Conservation (phyloP, 2,888 invertebrate genomes). For the Dascillus cervinus region DNA sequence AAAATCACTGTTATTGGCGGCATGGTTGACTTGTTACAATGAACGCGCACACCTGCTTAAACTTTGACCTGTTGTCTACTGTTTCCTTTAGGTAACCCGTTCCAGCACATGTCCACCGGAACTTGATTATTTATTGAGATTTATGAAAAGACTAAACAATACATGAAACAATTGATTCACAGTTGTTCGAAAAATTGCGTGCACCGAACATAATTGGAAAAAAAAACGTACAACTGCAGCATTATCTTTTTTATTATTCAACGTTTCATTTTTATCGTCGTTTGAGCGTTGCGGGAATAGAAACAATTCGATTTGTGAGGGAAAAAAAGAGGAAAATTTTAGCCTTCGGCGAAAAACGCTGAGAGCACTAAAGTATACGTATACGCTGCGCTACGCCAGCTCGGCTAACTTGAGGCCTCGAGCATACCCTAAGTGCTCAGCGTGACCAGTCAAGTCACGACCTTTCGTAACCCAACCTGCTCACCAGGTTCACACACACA, state of each 20-base stretch:
- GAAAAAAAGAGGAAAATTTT: no score
- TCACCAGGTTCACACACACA: constrained; percentile 21
- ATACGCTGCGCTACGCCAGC: no score
- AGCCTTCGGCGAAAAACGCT: no score
- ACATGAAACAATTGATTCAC: constrained; percentile 10
- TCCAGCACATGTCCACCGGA: constrained; percentile 8
- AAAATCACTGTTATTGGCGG: no score
- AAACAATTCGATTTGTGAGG: no score
- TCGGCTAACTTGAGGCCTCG: constrained; percentile 12
- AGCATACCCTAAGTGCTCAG: constrained; percentile 21
- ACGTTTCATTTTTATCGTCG: background rate
- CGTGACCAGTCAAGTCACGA: constrained; percentile 29
- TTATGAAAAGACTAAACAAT: constrained; percentile 13
- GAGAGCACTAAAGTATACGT: no score
- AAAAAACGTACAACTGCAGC: background rate
- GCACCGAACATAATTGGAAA: constrained; percentile 1
- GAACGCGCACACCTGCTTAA: constrained; percentile 12
- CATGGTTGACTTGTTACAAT: background rate
- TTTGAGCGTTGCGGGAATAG: background rate
- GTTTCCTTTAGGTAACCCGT: constrained; percentile 9
- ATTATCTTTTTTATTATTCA: background rate
- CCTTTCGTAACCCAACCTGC: constrained; percentile 29
- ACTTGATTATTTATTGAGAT: constrained; percentile 14
- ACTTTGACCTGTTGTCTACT: constrained; percentile 15
- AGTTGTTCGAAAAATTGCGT: constrained; percentile 14